Percentiles rank a stretch among this genome's conserved stretches.
Evolutionary conservation across 2,888 invertebrate species (phyloP).

Genomic region (Buathra laborator): DNA sequence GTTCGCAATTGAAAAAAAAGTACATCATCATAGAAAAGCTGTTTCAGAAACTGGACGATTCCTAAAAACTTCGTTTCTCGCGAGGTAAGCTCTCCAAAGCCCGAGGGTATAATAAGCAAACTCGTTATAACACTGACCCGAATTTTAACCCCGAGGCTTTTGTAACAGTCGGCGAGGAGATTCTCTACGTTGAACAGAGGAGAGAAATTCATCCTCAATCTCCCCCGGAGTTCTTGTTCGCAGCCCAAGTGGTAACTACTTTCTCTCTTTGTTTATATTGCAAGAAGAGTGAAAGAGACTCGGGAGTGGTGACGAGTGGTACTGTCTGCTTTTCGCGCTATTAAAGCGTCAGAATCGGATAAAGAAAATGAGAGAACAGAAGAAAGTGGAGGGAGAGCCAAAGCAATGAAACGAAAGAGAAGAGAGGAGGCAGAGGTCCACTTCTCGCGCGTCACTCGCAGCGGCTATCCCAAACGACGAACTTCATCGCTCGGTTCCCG

Average conservation of each 20-base stretch:
- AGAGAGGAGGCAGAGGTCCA: constrained; percentile 26
- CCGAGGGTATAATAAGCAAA: constrained; percentile 62
- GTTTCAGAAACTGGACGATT: neutral
- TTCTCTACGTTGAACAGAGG: constrained; percentile 40
- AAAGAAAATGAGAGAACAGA: constrained; percentile 30
- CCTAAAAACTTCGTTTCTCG: constrained; percentile 34
- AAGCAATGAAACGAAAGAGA: constrained; percentile 15
- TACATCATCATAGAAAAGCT: neutral
- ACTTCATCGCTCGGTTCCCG: constrained; percentile 45
- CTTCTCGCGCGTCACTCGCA: constrained; percentile 55
- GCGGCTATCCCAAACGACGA: constrained; percentile 34
- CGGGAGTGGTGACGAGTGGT: constrained; percentile 13
- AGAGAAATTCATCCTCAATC: constrained; percentile 47
- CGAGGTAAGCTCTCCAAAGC: constrained; percentile 42
- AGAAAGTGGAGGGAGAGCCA: neutral
- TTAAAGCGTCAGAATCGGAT: constrained; percentile 57
- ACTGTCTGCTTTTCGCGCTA: constrained; percentile 27
- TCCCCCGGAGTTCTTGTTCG: constrained; percentile 23
- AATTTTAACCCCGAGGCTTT: constrained; percentile 56
- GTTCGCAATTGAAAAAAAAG: neutral
- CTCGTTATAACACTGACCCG: constrained; percentile 67
- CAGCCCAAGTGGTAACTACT: constrained; percentile 38
- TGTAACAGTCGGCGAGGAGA: constrained; percentile 48
- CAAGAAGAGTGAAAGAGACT: constrained; percentile 36
- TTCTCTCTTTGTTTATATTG: constrained; percentile 53